Conservation (phyloP, 2,797 vertebrate genomes). For the Pseudochaenichthys georgianus region DNA sequence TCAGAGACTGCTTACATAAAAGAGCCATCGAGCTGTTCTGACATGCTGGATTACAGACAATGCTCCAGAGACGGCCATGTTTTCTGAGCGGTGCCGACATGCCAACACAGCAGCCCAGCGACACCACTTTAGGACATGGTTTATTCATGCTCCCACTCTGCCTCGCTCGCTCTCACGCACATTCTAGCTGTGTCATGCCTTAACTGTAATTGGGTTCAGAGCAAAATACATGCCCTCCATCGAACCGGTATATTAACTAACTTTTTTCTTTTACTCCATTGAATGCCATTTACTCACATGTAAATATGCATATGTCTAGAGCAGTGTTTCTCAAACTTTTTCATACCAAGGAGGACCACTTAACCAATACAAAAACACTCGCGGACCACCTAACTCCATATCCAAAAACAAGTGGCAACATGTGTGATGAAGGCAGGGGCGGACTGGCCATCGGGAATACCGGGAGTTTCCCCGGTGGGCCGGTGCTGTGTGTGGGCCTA, state of each 20-base stretch:
- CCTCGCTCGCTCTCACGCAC: slow-evolving; percentile 50
- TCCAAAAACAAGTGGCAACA: too few relatives aligned
- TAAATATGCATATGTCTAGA: too few relatives aligned
- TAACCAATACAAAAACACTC: too few relatives aligned
- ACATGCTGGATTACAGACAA: slow-evolving; percentile 73
- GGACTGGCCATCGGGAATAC: too few relatives aligned
- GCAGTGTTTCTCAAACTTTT: too few relatives aligned
- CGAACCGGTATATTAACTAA: slow-evolving; percentile 2
- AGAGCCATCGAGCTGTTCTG: slow-evolving; percentile 61
- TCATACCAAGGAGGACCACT: too few relatives aligned
- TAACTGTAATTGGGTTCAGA: slow-evolving; percentile 58
- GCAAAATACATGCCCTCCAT: slow-evolving; percentile 51
- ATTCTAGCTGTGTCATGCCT: slow-evolving; percentile 50
- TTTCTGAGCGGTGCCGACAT: slow-evolving; percentile 68
- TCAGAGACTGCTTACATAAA: slow-evolving; percentile 66
- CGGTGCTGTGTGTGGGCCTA: too few relatives aligned
- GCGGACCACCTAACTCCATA: too few relatives aligned
- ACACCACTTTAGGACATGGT: slow-evolving; percentile 79
- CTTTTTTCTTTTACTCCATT: too few relatives aligned
- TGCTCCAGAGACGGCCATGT: slow-evolving; percentile 72
- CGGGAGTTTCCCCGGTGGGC: too few relatives aligned
- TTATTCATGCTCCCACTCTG: slow-evolving; percentile 75
- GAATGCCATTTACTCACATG: too few relatives aligned
- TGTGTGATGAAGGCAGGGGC: too few relatives aligned
- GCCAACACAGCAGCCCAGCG: slow-evolving; percentile 75